Base-by-base conservation (phyloP, 1,140 invertebrate species). In the Neoseiulus cucumeris region DNA sequence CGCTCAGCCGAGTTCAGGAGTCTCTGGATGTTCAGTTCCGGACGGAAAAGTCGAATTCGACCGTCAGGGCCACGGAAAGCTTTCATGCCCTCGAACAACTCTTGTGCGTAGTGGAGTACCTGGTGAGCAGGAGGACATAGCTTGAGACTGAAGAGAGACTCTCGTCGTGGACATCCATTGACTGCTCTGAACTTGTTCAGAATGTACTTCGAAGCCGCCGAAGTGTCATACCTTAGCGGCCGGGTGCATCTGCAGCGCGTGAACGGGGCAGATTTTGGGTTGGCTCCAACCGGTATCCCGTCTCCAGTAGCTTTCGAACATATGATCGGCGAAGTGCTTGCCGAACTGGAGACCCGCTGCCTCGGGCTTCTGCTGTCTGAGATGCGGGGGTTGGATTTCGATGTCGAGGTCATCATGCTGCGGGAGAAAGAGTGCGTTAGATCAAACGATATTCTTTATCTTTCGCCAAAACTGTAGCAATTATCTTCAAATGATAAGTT, bases 21-120 rank as follows among this genome's bases (percentile, higher is more conserved):
- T 69, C 96, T 80, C 66, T 84, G 80, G 87, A 98, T 92, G 75
- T 99, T 98, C 71, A 92, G 77, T 44, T 95, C 85, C 2, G 95
- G 94, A 65, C 96, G 82, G 76, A 98, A 99, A 68, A 98, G 76
- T 69, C 92, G 80, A 65, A 98, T 89, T 79, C 86, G 87, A 55
- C 87, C 87, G 77, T 98, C 93, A 5, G 83, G 79, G n/a, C 92
- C 91, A 72, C 91, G 82, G 74, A 91, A 98, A 0, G 93, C 93
- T 78, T 99, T 99, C 83, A 98, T 84, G 51, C 96, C 96, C 83
- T 99, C 96, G 74, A 98, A 99, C 66, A 98, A 77, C 91, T 98
- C 77, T 66, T 74, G 74, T 47, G 69, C 51, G 33, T 59, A 59
- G 22, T 59, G 51, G 22, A 59, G 51, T 25, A 59, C 51, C 51